Evolutionary conservation across 2,888 invertebrate species (phyloP), one percentile per base, ranked within the genome.

Genomic region (Coelinius sp.): DNA sequence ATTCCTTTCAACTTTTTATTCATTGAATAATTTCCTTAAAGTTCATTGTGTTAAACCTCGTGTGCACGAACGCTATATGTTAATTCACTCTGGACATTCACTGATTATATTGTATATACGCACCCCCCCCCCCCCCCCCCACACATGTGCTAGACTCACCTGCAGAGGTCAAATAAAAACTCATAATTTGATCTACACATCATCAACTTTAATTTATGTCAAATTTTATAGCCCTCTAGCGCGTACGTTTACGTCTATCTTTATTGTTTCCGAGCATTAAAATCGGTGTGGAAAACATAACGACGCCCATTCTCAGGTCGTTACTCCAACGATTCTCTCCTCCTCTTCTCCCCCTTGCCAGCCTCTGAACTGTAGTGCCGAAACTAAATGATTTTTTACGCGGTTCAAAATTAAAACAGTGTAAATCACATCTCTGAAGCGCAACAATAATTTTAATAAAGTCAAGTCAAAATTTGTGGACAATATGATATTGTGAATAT

Each of bases 121-220:
- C n/a, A n/a, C n/a, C n/a, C n/a, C n/a, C n/a, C n/a, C n/a, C n/a
- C n/a, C n/a, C n/a, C n/a, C n/a, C n/a, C n/a, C n/a, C n/a, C n/a
- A n/a, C n/a, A n/a, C n/a, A n/a, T n/a, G n/a, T n/a, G n/a, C n/a
- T n/a, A n/a, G n/a, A n/a, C 12, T 2, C n/a, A 41, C 41, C 4
- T 27, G 14, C 8, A 66, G 38, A 14, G 22, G 53, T 59, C 27
- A 59, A 31, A 31, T 17, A 59, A 17, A 17, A 22, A 38, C 10
- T 24, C 22, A 75, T 76, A 76, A 77, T 76, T 77, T 76, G 77
- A 74, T 78, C 77, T 77, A 77, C 78, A 78, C 76, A 75, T 82
- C 81, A 78, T 83, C 81, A 81, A 81, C 79, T 76, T 68, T 77
- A 82, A 80, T 83, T 83, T 82, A 82, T 80, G 78, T 77, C 77